Conservation (phyloP, 2,797 vertebrate genomes). For the Anas bahamensis region DNA sequence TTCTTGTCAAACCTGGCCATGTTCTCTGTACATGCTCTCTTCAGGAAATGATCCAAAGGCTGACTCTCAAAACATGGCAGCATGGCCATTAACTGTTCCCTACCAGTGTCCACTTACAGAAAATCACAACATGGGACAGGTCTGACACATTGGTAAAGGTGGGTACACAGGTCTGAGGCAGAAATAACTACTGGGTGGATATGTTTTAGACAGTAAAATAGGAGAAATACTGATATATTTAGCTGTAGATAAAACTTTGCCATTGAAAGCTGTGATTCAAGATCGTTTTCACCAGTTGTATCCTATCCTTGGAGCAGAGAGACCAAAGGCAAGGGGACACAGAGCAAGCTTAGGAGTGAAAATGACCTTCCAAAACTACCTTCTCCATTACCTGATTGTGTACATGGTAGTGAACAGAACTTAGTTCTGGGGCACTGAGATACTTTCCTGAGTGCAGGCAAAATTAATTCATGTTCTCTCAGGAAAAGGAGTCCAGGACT, state of each 20-base stretch:
- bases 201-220: neutral
- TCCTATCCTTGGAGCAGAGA: neutral
- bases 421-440: neutral
- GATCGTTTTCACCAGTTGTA: neutral
- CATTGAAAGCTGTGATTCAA: neutral
- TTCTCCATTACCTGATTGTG: neutral
- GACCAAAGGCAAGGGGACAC: neutral
- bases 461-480: neutral
- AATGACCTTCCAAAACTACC: neutral
- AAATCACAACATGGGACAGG: neutral
- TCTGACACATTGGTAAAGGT: neutral
- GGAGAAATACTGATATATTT: neutral
- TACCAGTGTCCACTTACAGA: neutral
- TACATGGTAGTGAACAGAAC: neutral
- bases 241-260: neutral
- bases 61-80: accelerated
- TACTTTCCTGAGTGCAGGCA: neutral
- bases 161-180: neutral
- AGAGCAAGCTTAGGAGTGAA: neutral
- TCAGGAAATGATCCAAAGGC: neutral
- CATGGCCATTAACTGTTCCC: neutral
- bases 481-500: neutral
- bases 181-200: neutral
- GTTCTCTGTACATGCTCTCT: neutral
- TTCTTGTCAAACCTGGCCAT: neutral